phyloP scores from a whole-genome alignment of 2,113 vertebrate species.

The Tachycineta bicolor region DNA sequence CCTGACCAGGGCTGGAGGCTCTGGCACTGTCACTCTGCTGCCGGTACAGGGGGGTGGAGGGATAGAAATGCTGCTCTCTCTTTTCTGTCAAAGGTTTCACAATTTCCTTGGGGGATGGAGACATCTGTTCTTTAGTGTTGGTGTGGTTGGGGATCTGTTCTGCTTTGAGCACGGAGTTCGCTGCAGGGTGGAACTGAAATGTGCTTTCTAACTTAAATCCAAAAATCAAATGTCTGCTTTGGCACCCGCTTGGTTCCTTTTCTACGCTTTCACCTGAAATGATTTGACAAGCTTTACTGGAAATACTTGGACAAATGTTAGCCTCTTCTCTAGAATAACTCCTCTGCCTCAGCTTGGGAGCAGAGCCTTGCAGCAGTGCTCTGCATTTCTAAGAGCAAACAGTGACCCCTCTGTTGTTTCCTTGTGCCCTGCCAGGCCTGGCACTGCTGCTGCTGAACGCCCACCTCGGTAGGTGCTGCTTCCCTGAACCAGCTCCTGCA shows the following conservation, averaged over 20 bases:
- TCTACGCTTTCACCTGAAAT: not conserved
- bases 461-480: not conserved
- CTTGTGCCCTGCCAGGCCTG: not conserved
- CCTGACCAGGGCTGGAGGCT: not conserved
- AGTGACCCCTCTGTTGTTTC: not conserved
- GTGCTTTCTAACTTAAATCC: not conserved
- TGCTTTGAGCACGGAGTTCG: not conserved
- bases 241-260: not conserved
- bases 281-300: no score
- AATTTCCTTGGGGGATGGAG: not conserved
- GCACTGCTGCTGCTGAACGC: not conserved
- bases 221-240: not conserved
- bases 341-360: not conserved
- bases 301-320: no score
- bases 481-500: fast-evolving
- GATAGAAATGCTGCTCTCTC: not conserved
- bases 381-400: fast-evolving
- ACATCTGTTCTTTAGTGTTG: no score
- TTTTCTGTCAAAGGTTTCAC: not conserved
- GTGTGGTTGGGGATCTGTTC: not conserved
- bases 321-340: not conserved
- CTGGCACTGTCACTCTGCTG: not conserved
- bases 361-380: not conserved
- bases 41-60: not conserved
- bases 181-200: not conserved